Evolutionary conservation across 2,113 vertebrate genomes (phyloP), one percentile per base, ranked within the genome.

Genomic region (Brienomyrus brachyistius): DNA sequence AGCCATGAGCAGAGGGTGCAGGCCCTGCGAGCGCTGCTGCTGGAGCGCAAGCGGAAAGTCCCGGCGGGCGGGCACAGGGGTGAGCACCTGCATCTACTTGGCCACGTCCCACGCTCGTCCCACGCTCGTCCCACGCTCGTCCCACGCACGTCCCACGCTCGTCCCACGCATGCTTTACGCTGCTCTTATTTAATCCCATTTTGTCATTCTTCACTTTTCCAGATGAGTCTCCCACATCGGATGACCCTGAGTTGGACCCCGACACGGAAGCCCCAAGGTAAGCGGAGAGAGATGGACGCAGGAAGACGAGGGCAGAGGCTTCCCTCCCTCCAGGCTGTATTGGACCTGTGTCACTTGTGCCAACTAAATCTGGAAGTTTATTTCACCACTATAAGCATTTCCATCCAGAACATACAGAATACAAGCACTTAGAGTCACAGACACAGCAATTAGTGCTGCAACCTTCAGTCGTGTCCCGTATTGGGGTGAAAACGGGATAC

Each of bases 31-130:
- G 94, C 95, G 23, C 93, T 96, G 88, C 80, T 93, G 48, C 92
- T 95, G 43, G 92, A 96, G 89, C 93, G 92, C 15, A 95, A 94
- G 91, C 96, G 91, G 92, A 97, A 95, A 92, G 90, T 1, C 0
- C 50, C 89, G 54, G 85, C 90, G 48, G n/a, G 11, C 0, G 86
- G 91, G 3, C 45, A 88, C 10, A 54, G 92, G 87, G 93, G 95
- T 95, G 80, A 62, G 89, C n/a, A 5, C 31, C 87, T n/a, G 5
- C 52, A 48, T 54, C 23, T 19, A 5, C 10, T 11, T 17, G 23
- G 51, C 1, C 27, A 31, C 27, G 0, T 11, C 62, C 62, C 59
- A 27, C n/a, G 9, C 50, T 52, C 48, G 0, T 9, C 56, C 56
- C 59, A n/a, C 5, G 9, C 48, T 52, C 48, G 7, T 15, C 13